phyloP scores from a whole-genome alignment of 2,888 invertebrate species.

The Phytoseiulus persimilis region DNA sequence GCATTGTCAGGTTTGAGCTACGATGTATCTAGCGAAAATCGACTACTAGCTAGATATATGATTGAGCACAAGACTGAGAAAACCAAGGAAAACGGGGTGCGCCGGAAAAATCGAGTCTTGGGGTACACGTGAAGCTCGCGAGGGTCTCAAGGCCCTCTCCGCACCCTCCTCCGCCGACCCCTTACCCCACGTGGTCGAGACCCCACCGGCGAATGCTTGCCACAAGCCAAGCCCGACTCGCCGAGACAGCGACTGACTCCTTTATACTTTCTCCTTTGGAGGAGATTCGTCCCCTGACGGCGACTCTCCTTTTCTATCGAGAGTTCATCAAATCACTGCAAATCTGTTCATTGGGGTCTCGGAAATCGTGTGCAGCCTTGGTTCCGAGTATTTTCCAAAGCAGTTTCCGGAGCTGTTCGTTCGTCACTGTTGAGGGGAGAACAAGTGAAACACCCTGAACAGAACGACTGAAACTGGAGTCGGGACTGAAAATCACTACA shows the following conservation, averaged over 20 bases:
- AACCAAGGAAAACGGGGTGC: neutral
- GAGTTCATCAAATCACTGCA: too few species aligned
- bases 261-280: neutral
- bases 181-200: neutral
- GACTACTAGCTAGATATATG: neutral
- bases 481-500: neutral
- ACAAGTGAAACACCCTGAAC: too few species aligned
- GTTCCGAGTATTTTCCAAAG: too few species aligned
- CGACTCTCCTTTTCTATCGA: too few species aligned
- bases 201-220: neutral
- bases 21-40: neutral
- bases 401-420: too few species aligned
- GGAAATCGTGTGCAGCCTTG: too few species aligned
- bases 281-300: too few species aligned
- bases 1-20: neutral
- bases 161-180: neutral
- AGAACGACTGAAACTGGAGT: too few species aligned
- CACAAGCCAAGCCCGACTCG: neutral
- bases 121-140: conserved; percentile 5
- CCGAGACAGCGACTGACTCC: neutral
- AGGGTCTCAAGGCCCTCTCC: neutral
- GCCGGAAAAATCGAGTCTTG: neutral
- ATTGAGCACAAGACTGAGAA: neutral
- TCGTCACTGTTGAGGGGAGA: too few species aligned
- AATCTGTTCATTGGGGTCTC: too few species aligned